Evolutionary conservation across 2,888 invertebrate species (phyloP), one percentile per base, ranked within the genome.

Genomic region (Aporophyla nigra): DNA sequence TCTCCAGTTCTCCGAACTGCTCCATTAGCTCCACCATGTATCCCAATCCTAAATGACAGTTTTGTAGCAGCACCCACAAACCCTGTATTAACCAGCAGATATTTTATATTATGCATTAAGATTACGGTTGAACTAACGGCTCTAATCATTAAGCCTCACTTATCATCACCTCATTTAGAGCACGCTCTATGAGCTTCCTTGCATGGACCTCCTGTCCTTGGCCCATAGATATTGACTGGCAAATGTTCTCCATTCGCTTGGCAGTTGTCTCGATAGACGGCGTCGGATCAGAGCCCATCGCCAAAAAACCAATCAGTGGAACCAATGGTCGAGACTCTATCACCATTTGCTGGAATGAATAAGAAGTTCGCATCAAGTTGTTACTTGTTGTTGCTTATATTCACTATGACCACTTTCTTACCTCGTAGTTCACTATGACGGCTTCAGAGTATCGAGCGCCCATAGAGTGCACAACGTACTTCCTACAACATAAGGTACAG

Each of bases 201-300:
- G 98, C 98, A 91, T 98, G 98, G 51, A 98, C 95, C 92, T 98
- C 98, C 90, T 98, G 98, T 0, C 98, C 98, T 92, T 98, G 98
- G 0, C 98, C 98, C 98, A 98, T 98, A 0, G 98, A 98, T 87
- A 98, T 98, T 40, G 98, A 97, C 81, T 97, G 97, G 84, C 98
- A 98, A 16, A 97, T 91, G 61, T 98, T 97, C 85, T 98, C 98
- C 91, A 98, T 92, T 84, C 98, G 97, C 92, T 98, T 99, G 0
- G 98, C 98, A 1, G 98, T 96, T 33, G 97, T 97, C 92, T 99
- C 98, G 74, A 99, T 99, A 78, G 98, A 98, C 0, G 98, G 97
- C 0, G 99, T 99, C 0, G 99, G 99, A 96, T 99, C 99, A 0
- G 98, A 98, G 0, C 99, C 99, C 97, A 98, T 98, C 24, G 98